Conservation (phyloP, 2,113 vertebrate species). For the Bubalus kerabau region DNA sequence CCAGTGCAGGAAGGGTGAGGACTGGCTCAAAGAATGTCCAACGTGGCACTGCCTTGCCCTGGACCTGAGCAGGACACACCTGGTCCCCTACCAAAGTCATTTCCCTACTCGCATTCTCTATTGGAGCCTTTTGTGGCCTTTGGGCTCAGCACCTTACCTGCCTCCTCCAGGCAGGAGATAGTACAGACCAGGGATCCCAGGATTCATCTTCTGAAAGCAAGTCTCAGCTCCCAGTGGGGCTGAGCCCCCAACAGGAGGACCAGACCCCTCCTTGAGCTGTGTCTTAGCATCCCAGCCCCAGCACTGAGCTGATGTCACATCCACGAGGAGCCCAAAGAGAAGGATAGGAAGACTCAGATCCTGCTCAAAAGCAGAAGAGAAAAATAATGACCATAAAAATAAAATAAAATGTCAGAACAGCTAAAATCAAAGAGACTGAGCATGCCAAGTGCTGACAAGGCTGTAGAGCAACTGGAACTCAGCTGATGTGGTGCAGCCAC, state of each 20-base stretch:
- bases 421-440: background rate
- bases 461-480: accelerated
- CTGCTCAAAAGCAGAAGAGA: background rate
- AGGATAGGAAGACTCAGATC: accelerated
- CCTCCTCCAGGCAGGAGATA: background rate
- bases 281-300: background rate
- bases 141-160: background rate
- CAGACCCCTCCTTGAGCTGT: background rate
- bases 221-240: background rate
- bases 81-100: accelerated
- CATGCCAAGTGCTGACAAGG: accelerated
- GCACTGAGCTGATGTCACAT: accelerated
- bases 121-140: background rate
- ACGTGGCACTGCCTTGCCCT: accelerated
- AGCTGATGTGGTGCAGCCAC: accelerated
- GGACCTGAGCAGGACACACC: background rate
- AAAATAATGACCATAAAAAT: background rate
- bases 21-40: accelerated
- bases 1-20: background rate
- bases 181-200: background rate
- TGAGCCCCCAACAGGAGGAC: background rate
- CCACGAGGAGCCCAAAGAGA: accelerated
- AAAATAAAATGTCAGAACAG: accelerated
- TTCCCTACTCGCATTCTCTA: accelerated
- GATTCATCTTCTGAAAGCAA: too few relatives aligned